phyloP scores from a whole-genome alignment of 2,888 invertebrate species.

The Campoletis raptor region DNA sequence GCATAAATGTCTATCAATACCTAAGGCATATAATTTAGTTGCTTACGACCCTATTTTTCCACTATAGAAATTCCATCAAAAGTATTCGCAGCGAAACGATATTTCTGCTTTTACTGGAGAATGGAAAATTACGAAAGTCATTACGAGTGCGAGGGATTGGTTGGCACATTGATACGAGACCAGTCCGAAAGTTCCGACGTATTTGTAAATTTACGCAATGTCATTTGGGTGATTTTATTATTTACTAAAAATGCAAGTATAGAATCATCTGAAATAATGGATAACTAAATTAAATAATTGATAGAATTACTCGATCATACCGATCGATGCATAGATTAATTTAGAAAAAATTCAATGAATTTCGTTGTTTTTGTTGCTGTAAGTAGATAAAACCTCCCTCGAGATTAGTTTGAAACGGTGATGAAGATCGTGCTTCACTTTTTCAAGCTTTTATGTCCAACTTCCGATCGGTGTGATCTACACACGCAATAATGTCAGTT shows the following conservation, averaged over 20 bases:
- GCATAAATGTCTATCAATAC: not conserved
- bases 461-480: constrained; percentile 9
- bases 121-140: constrained; percentile 38
- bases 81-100: not conserved
- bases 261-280: not conserved
- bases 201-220: not conserved
- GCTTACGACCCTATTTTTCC: not conserved
- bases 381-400: not conserved
- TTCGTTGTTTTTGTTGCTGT: not conserved
- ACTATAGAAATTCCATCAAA: not conserved
- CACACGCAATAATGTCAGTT: constrained; percentile 31
- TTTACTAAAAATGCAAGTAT: not conserved
- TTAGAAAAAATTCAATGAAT: not conserved
- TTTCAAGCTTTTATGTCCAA: constrained; percentile 4
- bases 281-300: not conserved
- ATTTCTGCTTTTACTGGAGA: constrained; percentile 11
- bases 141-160: constrained; percentile 29
- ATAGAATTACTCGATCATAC: not conserved
- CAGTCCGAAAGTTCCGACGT: not conserved
- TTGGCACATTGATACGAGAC: constrained; percentile 18
- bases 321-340: not conserved
- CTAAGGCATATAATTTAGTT: not conserved
- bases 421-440: not conserved
- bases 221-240: not conserved
- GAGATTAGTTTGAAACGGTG: not conserved